A percentile compares a stretch with the other conserved stretches of the same genome.
Conservation (phyloP, 2,888 invertebrate species). For the Leptinotarsa peninsularis region DNA sequence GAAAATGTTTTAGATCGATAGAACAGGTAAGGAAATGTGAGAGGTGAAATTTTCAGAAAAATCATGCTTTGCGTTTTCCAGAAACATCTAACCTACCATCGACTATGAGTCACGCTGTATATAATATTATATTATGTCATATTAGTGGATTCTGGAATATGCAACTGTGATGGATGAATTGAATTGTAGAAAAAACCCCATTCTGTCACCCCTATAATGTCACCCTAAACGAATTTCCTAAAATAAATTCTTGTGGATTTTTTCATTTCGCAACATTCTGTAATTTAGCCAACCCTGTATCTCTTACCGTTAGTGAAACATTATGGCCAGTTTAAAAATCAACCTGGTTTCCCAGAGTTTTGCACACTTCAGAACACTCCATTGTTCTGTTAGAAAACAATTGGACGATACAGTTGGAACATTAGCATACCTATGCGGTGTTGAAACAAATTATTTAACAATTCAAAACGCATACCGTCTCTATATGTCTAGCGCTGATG, state of each 20-base stretch:
- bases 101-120: too few relatives aligned
- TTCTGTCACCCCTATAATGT: too few relatives aligned
- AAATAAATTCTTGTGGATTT: background rate
- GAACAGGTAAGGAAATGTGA: too few relatives aligned
- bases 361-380: slow-evolving; percentile 21
- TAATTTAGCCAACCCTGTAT: background rate
- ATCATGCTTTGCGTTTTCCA: too few relatives aligned
- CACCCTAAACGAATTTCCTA: too few relatives aligned
- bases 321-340: background rate
- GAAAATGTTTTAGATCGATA: too few relatives aligned
- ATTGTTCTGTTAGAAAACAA: slow-evolving; percentile 27
- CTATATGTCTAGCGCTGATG: background rate
- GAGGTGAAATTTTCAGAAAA: too few relatives aligned
- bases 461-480: slow-evolving; percentile 7
- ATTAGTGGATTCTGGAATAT: too few relatives aligned
- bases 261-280: background rate
- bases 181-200: too few relatives aligned
- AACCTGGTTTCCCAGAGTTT: slow-evolving; percentile 1
- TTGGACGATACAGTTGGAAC: slow-evolving; percentile 28
- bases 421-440: slow-evolving; percentile 10
- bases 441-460: background rate
- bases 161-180: too few relatives aligned
- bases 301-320: background rate
- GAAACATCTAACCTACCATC: too few relatives aligned
- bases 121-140: too few relatives aligned